Evolutionary conservation across 1,140 invertebrate genomes (phyloP), one percentile per base, ranked within the genome.

Genomic region (Macrobrachium rosenbergii): DNA sequence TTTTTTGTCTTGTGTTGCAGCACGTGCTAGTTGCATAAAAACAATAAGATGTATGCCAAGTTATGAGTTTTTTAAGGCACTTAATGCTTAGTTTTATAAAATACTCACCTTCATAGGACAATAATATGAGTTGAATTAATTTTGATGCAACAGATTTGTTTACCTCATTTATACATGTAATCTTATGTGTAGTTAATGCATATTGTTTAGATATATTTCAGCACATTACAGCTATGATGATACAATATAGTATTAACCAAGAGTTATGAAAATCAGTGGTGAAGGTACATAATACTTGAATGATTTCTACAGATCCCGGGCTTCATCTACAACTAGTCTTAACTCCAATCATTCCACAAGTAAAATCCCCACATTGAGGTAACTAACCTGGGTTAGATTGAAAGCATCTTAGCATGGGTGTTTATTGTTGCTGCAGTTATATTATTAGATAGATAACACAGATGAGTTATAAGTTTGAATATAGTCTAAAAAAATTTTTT

Each of bases 251-350:
- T 21, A 81, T 64, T 64, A 37, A 81, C 43, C 14, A 23, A 67
- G 17, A 72, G 17, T 72, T 37, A 16, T n/a, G 23, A 45, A 63
- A 67, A 37, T 43, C 37, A 16, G 5, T 63, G 37, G 75, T 45
- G 58, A 72, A 82, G 67, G 72, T 63, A 62, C 62, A 82, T 60
- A 73, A 78, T 88, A 60, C 45, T 28, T 58, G 37, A 81, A 77
- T 72, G 64, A 87, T 62, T 81, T 85, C 83, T 88, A 76, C 89
- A 90, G 89, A 75, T 90, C 89, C 60, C 60, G 89, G 83, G 88
- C 89, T 79, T 90, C 89, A 67, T 90, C 89, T 82, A 90, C 89
- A 64, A 90, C 89, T 88, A 90, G 89, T 90, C 87, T 90, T 86
- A 85, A 88, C 72, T 90, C 89, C 88, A 90, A 90, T 78, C 89